Evolutionary conservation across 1,140 invertebrate genomes (phyloP), one percentile per base, ranked within the genome.

Genomic region (Forficula auricularia): DNA sequence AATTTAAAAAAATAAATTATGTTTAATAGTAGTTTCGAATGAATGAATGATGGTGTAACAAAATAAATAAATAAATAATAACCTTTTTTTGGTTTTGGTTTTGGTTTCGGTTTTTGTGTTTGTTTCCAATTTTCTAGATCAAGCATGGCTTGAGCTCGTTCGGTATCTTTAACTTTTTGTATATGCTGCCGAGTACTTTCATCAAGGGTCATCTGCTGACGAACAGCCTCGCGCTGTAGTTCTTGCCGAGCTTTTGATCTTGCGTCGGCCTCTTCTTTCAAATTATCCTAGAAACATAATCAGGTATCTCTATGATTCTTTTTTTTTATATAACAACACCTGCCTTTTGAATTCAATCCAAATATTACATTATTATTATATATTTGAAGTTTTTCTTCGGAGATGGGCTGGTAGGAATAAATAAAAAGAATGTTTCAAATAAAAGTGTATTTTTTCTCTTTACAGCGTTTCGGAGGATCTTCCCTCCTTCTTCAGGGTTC

Each of bases 61-160:
- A n/a, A n/a, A n/a, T n/a, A n/a, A n/a, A n/a, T n/a, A n/a, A 20
- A 34, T 41, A 35, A 43, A 31, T 33, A 10, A 27, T 8, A 14
- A 13, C 10, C n/a, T n/a, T 27, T 41, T 27, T 27, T 27, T 12
- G 19, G 3, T 15, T 19, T 36, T 15, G 3, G 10, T 6, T 8
- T 37, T 12, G 19, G 3, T 15, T 19, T 36, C 7, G 3, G 10
- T 6, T 8, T 37, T 35, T 18, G 3, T 19, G 50, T 52, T 38
- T 43, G 49, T 46, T 72, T 69, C 75, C 75, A 83, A 40, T 65
- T 61, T 51, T 79, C 70, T 14, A 82, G 60, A 47, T 78, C 71
- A 9, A 68, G 61, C 62, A 79, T 73, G 10, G 75, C 75, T 59
- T 68, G 66, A 37, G 63, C 63, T 38, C 70, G 61, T 53, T 73